A percentile compares a stretch with the other conserved stretches of the same genome.
phyloP scores from a whole-genome alignment of 2,113 vertebrate genomes.

The Acinonyx jubatus region DNA sequence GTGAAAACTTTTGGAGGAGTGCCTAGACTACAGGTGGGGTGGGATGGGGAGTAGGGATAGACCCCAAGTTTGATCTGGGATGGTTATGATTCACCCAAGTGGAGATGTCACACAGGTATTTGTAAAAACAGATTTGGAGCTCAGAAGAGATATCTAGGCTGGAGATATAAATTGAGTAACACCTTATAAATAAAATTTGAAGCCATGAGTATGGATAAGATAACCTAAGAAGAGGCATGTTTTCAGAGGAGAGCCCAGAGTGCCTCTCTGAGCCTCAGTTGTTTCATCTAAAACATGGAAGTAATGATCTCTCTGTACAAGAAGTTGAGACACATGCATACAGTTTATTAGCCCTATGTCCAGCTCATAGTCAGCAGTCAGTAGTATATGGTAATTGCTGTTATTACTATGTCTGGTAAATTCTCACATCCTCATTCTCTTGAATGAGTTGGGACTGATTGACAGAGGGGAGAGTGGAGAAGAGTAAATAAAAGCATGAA shows the following conservation, averaged over 20 bases:
- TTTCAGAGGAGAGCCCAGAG: neutral
- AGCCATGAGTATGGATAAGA: neutral
- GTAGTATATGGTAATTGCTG: neutral
- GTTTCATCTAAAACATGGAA: neutral
- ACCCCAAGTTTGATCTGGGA: neutral
- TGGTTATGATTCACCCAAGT: neutral
- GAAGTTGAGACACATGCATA: neutral
- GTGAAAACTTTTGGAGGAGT: neutral
- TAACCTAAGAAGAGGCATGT: neutral
- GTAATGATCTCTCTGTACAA: neutral
- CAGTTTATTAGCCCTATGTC: neutral
- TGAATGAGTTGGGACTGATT: neutral
- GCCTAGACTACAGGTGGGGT: neutral
- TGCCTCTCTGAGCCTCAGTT: neutral
- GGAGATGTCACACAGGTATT: neutral
- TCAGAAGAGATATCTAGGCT: neutral
- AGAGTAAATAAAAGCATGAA: neutral
- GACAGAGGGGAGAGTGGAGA: neutral
- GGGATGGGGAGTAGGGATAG: neutral
- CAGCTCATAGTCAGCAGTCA: neutral
- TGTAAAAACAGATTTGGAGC: conserved; percentile 4
- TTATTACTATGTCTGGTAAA: neutral
- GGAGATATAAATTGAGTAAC: neutral
- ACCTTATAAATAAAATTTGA: neutral
- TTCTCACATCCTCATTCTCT: conserved; percentile 11